phyloP scores from a whole-genome alignment of 2,888 invertebrate species.

The Globia sparganii region DNA sequence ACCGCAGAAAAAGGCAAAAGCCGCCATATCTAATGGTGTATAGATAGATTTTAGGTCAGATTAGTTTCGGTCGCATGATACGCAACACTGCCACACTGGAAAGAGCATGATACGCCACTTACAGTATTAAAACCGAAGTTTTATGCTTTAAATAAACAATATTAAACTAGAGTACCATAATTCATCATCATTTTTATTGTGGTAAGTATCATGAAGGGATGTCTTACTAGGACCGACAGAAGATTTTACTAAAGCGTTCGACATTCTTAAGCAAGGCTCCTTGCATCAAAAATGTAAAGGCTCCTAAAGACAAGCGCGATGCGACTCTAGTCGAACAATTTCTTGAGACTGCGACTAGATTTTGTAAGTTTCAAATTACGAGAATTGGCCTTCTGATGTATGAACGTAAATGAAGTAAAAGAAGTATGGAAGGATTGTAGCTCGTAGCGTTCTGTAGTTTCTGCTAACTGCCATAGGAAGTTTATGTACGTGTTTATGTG shows the following conservation, averaged over 20 bases:
- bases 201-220: neutral
- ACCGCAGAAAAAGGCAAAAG: slow-evolving; percentile 30
- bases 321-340: too few relatives aligned
- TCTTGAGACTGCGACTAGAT: too few relatives aligned
- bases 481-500: neutral
- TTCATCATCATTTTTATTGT: neutral
- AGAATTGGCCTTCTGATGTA: too few relatives aligned
- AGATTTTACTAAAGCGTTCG: neutral
- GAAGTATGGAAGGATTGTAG: neutral
- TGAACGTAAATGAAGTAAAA: neutral
- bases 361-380: too few relatives aligned
- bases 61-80: slow-evolving; percentile 50
- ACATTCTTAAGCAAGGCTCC: neutral
- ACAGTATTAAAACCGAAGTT: slow-evolving; percentile 25
- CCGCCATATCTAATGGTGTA: slow-evolving; percentile 40
- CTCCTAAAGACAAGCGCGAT: too few relatives aligned
- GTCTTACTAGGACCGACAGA: neutral
- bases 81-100: slow-evolving; percentile 36
- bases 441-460: neutral
- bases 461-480: neutral
- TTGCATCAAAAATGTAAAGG: neutral
- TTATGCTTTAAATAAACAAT: neutral
- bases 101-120: slow-evolving; percentile 38
- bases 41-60: slow-evolving; percentile 51
- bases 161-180: neutral